phyloP scores from a whole-genome alignment of 2,888 invertebrate genomes.

The Cryptophagus acutangulus region DNA sequence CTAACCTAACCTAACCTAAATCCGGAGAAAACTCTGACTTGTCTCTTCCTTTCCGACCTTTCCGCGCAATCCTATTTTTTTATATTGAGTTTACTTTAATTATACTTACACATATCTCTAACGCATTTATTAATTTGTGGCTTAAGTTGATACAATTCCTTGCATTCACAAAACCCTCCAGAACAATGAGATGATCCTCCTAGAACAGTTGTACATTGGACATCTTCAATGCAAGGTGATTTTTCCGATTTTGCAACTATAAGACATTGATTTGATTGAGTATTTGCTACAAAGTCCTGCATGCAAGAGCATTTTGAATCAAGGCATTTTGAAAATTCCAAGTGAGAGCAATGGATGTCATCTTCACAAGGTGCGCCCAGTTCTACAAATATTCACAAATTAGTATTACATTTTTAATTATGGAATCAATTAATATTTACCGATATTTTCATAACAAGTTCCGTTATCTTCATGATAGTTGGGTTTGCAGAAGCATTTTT shows the following conservation, averaged over 20 bases:
- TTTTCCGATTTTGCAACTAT: slow-evolving; percentile 24
- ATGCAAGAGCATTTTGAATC: slow-evolving; percentile 31
- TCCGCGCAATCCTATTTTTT: too few species aligned
- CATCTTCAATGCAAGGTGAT: slow-evolving; percentile 31
- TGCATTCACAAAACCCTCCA: slow-evolving; percentile 33
- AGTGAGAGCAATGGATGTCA: slow-evolving; percentile 31
- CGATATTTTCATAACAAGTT: slow-evolving; percentile 29
- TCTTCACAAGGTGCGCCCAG: slow-evolving; percentile 32
- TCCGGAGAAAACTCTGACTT: not conserved
- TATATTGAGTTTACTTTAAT: too few species aligned
- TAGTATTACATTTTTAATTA: not conserved
- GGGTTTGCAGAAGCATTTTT: slow-evolving; percentile 33
- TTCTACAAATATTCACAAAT: slow-evolving; percentile 24
- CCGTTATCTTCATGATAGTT: slow-evolving; percentile 29
- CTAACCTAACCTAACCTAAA: not conserved
- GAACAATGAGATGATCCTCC: slow-evolving; percentile 31
- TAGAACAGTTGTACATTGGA: slow-evolving; percentile 32
- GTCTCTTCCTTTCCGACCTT: not conserved
- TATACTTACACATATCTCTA: slow-evolving; percentile 31
- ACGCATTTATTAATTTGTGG: slow-evolving; percentile 30
- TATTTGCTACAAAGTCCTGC: slow-evolving; percentile 25
- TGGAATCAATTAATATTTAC: slow-evolving; percentile 21
- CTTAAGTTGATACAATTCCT: slow-evolving; percentile 32
- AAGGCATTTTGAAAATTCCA: slow-evolving; percentile 28
- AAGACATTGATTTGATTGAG: slow-evolving; percentile 30